Evolutionary conservation across 2,888 invertebrate species (phyloP).

Genomic region (Fragum fragum): DNA sequence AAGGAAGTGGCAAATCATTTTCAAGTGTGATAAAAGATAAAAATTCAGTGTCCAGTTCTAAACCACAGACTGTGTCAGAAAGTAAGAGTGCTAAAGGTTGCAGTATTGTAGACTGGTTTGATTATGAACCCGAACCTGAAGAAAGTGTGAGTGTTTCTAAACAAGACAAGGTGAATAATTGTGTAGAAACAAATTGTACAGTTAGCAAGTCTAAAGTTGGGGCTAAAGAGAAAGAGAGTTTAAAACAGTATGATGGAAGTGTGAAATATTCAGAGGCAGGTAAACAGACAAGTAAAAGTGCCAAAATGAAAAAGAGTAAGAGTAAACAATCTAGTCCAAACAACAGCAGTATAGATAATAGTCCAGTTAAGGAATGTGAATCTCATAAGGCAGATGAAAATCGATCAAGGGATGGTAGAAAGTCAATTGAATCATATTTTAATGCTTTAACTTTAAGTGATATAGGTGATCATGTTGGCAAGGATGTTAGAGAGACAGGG

Average conservation of each 20-base stretch:
- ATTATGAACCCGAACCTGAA: slow-evolving; percentile 53
- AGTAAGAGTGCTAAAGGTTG: slow-evolving; percentile 45
- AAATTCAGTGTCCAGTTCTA: neutral
- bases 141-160: neutral
- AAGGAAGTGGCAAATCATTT: neutral
- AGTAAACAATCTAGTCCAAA: slow-evolving; percentile 35
- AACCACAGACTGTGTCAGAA: neutral
- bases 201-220: neutral
- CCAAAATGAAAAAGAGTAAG: slow-evolving; percentile 9
- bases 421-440: neutral
- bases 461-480: neutral
- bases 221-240: neutral
- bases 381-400: neutral
- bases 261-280: slow-evolving; percentile 28
- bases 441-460: neutral
- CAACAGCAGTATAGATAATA: neutral
- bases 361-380: neutral
- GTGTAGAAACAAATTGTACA: neutral
- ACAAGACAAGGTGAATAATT: neutral
- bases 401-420: neutral
- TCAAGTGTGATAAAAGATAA: neutral
- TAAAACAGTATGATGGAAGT: neutral
- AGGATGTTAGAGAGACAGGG: neutral
- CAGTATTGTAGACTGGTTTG: slow-evolving; percentile 68
- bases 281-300: slow-evolving; percentile 13